Evolutionary conservation across 2,888 invertebrate species (phyloP).

Genomic region (Noctua pronuba): DNA sequence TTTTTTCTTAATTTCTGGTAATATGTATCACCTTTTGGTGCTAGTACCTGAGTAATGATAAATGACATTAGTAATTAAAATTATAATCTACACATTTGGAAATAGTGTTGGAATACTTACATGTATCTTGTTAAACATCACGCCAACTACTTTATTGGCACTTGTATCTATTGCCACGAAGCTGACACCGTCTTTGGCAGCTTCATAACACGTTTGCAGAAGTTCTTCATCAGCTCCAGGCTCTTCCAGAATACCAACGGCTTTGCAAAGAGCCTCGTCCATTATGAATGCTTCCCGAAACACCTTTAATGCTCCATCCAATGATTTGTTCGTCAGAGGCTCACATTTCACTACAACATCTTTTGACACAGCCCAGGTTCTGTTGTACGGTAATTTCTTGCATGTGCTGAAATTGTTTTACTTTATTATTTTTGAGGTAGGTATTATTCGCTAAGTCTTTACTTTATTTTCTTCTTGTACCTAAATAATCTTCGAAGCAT

Average conservation of each 20-base stretch:
- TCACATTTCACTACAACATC: conserved; percentile 25
- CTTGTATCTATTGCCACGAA: conserved; percentile 27
- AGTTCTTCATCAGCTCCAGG: conserved; percentile 40
- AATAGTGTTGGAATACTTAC: conserved; percentile 3
- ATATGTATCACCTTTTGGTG: conserved; percentile 16
- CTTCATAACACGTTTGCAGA: conserved; percentile 8
- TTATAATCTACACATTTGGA: background rate
- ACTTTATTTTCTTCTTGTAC: background rate
- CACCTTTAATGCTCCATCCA: conserved; percentile 31
- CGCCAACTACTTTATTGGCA: conserved; percentile 30
- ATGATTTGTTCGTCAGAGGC: conserved; percentile 18
- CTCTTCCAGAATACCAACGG: conserved; percentile 24
- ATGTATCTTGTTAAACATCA: conserved; percentile 32
- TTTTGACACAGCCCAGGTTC: conserved; percentile 19
- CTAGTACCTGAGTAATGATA: conserved; percentile 1
- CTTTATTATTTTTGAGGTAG: background rate
- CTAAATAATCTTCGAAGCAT: conserved; percentile 32
- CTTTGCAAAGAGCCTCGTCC: conserved; percentile 26
- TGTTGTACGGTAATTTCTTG: conserved; percentile 4
- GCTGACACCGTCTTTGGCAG: conserved; percentile 33
- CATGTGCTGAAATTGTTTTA: conserved; percentile 11
- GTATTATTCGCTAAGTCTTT: background rate
- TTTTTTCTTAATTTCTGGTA: conserved; percentile 15
- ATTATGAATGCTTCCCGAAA: conserved; percentile 30
- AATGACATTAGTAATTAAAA: background rate